Percentiles rank a stretch among this genome's conserved stretches.
Evolutionary conservation across 2,888 invertebrate genomes (phyloP).

Genomic region (Gari tellinella): DNA sequence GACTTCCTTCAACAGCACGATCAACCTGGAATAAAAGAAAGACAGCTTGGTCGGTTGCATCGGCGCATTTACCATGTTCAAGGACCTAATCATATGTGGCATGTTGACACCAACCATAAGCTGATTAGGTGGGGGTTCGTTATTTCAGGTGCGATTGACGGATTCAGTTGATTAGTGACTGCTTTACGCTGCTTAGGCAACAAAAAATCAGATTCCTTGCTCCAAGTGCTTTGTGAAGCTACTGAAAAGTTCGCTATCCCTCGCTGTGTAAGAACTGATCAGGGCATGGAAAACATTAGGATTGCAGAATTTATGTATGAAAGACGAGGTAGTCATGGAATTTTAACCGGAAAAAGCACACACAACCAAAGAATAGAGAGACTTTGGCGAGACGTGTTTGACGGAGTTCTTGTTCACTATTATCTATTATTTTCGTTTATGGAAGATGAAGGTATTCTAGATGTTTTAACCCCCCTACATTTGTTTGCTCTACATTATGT

Average conservation of each 20-base stretch:
- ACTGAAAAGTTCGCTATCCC: slow-evolving; percentile 15
- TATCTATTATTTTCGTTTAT: slow-evolving; percentile 24
- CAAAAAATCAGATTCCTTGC: slow-evolving; percentile 32
- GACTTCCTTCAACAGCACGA: slow-evolving; percentile 25
- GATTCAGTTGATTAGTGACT: slow-evolving; percentile 28
- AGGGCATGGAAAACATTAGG: slow-evolving; percentile 30
- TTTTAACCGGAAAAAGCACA: slow-evolving; percentile 33
- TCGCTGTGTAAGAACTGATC: slow-evolving; percentile 19
- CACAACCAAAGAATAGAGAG: slow-evolving; percentile 41
- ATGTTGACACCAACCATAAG: slow-evolving; percentile 47
- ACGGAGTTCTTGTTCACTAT: slow-evolving; percentile 24
- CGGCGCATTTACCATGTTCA: slow-evolving; percentile 31
- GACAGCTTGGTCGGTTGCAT: slow-evolving; percentile 21
- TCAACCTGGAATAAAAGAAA: slow-evolving; percentile 18
- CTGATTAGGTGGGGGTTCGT: slow-evolving; percentile 43
- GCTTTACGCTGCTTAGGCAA: slow-evolving; percentile 26
- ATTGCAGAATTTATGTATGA: slow-evolving; percentile 32
- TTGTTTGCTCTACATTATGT: slow-evolving; percentile 36
- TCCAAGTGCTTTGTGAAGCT: slow-evolving; percentile 12
- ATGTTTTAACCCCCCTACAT: slow-evolving; percentile 13
- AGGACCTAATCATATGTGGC: slow-evolving; percentile 38
- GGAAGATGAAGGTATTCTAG: slow-evolving; percentile 21
- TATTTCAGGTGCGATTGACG: slow-evolving; percentile 35
- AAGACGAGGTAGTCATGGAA: slow-evolving; percentile 19
- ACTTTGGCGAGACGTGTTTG: slow-evolving; percentile 32